These are phyloP conservation scores for Stenoptilia bipunctidactyla DNA, from an alignment of 2,888 invertebrate species.

Conservation along the genomic window DNA sequence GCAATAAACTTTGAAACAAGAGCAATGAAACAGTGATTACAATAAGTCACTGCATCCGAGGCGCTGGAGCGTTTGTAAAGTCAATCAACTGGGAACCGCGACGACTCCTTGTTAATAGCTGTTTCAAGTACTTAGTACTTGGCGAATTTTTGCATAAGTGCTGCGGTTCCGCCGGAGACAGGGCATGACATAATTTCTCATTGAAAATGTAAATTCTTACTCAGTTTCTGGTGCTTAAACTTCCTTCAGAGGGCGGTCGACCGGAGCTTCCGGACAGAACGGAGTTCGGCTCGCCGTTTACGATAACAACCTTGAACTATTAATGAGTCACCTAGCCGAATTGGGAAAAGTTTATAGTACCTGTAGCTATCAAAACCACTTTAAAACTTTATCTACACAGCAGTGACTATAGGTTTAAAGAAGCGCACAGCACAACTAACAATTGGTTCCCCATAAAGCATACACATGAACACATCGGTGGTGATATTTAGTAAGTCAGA, in stretches of 20 bases:
- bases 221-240: conserved; percentile 25
- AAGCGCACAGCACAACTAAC: no score
- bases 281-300: no score
- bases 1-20: not conserved
- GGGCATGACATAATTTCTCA: conserved; percentile 31
- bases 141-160: conserved; percentile 31
- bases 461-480: no score
- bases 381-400: no score
- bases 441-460: no score
- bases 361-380: no score
- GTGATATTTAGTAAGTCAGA: no score
- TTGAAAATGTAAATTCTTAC: conserved; percentile 33
- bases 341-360: no score
- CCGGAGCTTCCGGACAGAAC: no score
- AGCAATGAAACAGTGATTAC: not conserved
- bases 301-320: no score
- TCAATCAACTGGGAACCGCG: not conserved
- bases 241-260: conserved; percentile 15
- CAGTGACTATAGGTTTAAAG: no score
- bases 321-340: no score
- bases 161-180: conserved; percentile 24
- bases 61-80: not conserved
- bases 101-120: not conserved
- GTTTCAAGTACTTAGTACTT: conserved; percentile 1
- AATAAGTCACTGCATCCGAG: not conserved